Percentiles rank a stretch among this genome's conserved stretches.
phyloP scores from a whole-genome alignment of 2,113 vertebrate species.

The Rhagologus leucostigma region DNA sequence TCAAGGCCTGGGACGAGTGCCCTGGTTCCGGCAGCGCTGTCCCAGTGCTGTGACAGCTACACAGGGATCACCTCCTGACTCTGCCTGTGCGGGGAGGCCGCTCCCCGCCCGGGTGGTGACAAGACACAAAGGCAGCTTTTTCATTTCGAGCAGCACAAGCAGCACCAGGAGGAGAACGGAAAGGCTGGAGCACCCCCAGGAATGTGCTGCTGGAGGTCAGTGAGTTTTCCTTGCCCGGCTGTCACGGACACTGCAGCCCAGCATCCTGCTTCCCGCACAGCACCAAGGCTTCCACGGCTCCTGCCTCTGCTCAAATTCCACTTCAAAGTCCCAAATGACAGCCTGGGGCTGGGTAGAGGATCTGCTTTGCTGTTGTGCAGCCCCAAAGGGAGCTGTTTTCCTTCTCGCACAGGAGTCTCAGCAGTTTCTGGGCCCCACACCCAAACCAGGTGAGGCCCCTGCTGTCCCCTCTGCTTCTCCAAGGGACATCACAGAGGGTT shows the following conservation, averaged over 20 bases:
- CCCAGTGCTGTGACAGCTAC: background rate
- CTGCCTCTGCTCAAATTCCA: background rate
- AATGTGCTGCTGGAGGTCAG: background rate
- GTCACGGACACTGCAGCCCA: accelerated
- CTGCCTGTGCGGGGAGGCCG: accelerated
- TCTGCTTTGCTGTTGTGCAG: background rate
- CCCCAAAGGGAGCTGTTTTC: background rate
- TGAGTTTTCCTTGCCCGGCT: background rate
- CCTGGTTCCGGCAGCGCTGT: background rate
- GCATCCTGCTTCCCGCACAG: background rate
- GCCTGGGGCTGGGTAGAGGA: background rate
- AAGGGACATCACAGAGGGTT: background rate
- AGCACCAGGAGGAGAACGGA: background rate
- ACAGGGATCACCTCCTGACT: background rate
- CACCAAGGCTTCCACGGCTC: background rate
- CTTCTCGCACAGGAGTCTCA: no score
- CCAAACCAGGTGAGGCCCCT: background rate
- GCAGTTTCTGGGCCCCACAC: accelerated
- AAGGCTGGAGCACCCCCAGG: background rate
- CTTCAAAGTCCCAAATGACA: background rate
- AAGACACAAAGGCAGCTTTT: background rate
- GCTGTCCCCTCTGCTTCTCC: no score
- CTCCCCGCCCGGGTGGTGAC: accelerated
- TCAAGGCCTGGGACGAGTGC: background rate
- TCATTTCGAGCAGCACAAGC: background rate